These are phyloP conservation scores for Enteromius argenteus DNA, from an alignment of 2,797 vertebrate genomes.

Conservation along the genomic window DNA sequence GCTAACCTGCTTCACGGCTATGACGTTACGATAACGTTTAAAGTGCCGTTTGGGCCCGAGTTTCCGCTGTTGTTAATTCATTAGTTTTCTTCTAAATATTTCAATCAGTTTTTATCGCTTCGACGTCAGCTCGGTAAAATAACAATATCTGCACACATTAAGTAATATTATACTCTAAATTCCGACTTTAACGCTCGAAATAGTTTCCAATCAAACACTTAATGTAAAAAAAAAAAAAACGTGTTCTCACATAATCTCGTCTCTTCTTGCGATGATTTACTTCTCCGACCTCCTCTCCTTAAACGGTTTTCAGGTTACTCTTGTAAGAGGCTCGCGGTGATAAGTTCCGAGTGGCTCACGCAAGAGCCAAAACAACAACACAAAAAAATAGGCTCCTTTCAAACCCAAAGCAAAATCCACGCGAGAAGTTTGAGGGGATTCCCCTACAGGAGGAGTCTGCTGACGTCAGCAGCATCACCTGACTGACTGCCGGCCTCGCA, in stretches of 20 bases:
- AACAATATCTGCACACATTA: too few species aligned
- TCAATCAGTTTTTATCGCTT: background rate
- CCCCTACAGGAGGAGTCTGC: conserved; percentile 36
- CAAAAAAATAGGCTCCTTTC: background rate
- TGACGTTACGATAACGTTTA: conserved; percentile 31
- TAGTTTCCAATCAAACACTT: background rate
- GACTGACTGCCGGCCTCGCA: background rate
- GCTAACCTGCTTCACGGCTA: background rate
- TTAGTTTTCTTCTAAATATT: background rate
- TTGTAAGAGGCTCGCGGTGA: background rate
- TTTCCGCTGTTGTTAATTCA: conserved; percentile 10
- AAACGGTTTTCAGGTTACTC: background rate
- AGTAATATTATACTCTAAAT: background rate
- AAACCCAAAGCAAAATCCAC: background rate
- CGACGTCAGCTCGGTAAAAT: too few species aligned
- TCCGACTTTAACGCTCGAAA: background rate
- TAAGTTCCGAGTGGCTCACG: background rate
- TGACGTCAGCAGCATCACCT: conserved; percentile 8
- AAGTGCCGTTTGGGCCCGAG: background rate
- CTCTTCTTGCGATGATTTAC: background rate
- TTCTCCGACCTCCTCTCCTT: conserved; percentile 10
- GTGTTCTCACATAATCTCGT: background rate
- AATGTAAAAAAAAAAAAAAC: background rate
- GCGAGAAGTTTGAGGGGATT: conserved; percentile 34
- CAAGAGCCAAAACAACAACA: conserved; percentile 19